These are phyloP conservation scores for Emydoidea blandingii DNA, from an alignment of 2,797 vertebrate species.

Conservation along the genomic window DNA sequence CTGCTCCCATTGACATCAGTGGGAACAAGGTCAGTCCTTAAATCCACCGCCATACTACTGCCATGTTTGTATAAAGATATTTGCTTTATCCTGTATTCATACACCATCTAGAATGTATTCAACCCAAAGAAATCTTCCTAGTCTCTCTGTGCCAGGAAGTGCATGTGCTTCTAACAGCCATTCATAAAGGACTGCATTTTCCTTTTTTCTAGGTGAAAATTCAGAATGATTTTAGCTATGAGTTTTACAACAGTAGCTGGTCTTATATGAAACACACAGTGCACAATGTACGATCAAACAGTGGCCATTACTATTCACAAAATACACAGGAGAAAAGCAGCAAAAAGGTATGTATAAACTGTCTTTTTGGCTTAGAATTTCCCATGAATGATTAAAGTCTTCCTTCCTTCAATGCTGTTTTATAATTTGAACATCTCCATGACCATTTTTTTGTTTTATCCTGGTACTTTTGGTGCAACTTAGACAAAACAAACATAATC, in stretches of 20 bases:
- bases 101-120: not conserved
- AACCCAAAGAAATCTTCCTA: not conserved
- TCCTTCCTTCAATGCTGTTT: not conserved
- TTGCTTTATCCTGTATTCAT: not conserved
- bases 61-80: rapidly evolving
- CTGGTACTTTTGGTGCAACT: not conserved
- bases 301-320: not conserved
- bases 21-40: not conserved
- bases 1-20: not conserved
- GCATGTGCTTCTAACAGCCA: not conserved
- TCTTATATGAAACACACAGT: slow-evolving; percentile 84
- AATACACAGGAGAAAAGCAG: not conserved
- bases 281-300: slow-evolving; percentile 44
- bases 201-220: slow-evolving; percentile 85
- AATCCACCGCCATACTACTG: not conserved
- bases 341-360: slow-evolving; percentile 80
- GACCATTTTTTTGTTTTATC: not conserved
- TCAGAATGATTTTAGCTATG: slow-evolving; percentile 91
- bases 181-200: slow-evolving; percentile 17
- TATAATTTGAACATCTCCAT: not conserved
- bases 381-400: not conserved
- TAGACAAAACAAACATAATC: not conserved
- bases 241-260: slow-evolving; percentile 93
- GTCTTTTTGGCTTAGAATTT: not conserved
- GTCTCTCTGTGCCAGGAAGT: not conserved